These are phyloP conservation scores for Apostichopus parvimensis DNA, from an alignment of 35 echinoderm and acorn worm species.

Conservation along the genomic window DNA sequence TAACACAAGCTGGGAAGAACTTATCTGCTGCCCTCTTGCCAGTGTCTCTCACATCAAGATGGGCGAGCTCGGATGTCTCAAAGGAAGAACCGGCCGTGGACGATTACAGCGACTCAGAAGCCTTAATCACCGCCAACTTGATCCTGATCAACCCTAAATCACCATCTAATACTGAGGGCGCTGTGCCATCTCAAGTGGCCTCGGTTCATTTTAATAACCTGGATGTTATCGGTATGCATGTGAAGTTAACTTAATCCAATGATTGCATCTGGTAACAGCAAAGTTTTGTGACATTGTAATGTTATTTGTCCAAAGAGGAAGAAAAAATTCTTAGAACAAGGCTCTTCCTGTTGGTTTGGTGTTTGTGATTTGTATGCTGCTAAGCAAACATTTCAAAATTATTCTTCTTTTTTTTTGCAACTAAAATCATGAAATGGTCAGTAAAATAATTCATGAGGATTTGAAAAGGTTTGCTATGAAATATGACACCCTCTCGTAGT, in stretches of 20 bases:
- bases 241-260: neutral
- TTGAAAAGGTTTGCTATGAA: no score
- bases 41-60: neutral
- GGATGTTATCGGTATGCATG: conserved; percentile 77
- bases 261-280: neutral
- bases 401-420: no score
- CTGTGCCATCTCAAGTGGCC: conserved; percentile 59
- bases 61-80: neutral
- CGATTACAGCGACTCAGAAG: conserved; percentile 66
- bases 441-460: no score
- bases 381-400: no score
- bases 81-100: neutral
- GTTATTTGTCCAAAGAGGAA: neutral
- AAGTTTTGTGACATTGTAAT: neutral
- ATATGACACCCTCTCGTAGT: no score
- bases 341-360: no score
- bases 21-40: neutral
- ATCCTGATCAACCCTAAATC: conserved; percentile 67
- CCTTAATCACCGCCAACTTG: conserved; percentile 75
- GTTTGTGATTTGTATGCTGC: no score
- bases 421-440: no score
- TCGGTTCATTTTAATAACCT: conserved; percentile 85
- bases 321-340: no score
- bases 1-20: conserved; percentile 46
- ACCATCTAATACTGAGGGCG: conserved; percentile 49